A percentile compares a stretch with the other conserved stretches of the same genome.
Conservation (phyloP, 2,797 vertebrate genomes). For the Sebastes melanostomus region DNA sequence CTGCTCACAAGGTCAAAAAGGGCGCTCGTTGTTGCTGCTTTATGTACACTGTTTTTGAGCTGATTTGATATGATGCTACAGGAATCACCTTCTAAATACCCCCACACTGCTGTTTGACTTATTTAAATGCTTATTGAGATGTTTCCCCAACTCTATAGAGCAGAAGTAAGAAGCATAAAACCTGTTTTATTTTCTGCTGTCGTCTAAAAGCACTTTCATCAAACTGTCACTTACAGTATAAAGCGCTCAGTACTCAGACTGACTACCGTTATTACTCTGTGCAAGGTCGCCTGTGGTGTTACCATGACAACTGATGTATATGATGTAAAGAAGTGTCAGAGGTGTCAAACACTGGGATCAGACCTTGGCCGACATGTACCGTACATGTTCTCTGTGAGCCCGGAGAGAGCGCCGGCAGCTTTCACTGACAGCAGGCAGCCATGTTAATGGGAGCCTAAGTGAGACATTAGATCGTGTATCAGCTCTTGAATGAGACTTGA, state of each 20-base stretch:
- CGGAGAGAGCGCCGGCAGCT: background rate
- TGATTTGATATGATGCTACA: background rate
- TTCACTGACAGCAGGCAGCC: constrained; percentile 5
- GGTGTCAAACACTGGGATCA: background rate
- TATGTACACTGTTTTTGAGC: background rate
- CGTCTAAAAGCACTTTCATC: constrained; percentile 13
- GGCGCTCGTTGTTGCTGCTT: background rate
- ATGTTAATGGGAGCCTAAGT: constrained; percentile 39
- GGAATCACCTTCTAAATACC: too few relatives aligned
- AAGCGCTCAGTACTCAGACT: constrained; percentile 16
- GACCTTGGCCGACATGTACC: background rate
- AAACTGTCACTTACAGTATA: constrained; percentile 22
- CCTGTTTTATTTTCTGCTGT: background rate
- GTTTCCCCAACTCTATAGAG: background rate
- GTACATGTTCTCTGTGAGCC: background rate
- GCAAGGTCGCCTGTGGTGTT: constrained; percentile 43
- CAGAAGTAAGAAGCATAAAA: background rate
- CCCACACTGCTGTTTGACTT: background rate
- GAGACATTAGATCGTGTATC: constrained; percentile 50
- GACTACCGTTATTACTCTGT: constrained; percentile 17
- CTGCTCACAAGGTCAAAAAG: constrained; percentile 31
- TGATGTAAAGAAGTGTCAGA: background rate
- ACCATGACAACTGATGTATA: constrained; percentile 53
- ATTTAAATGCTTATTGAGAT: background rate
- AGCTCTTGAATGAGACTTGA: constrained; percentile 34